Conservation (phyloP, 2,797 vertebrate species). For the Erethizon dorsatum region DNA sequence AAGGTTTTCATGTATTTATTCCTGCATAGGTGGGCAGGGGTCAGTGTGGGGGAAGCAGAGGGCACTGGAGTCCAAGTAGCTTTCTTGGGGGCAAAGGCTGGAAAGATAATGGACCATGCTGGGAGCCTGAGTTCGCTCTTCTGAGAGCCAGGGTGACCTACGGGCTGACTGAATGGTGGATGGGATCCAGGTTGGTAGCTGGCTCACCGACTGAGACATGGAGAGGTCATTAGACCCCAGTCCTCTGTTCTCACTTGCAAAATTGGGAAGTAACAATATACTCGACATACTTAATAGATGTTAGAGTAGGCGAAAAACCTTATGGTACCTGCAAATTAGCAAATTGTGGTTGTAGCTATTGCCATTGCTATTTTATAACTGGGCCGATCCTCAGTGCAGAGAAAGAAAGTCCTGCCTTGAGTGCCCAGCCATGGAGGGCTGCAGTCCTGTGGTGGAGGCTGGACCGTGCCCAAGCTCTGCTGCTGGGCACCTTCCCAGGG, state of each 20-base stretch:
- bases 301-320: not conserved
- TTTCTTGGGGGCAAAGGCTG: not conserved
- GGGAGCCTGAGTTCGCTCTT: not conserved
- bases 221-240: not conserved
- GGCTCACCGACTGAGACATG: not conserved
- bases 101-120: not conserved
- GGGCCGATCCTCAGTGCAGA: not conserved
- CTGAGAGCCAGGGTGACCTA: not conserved
- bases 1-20: not conserved
- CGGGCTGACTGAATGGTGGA: not conserved
- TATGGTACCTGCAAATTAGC: not conserved
- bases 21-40: not conserved
- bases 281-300: too few relatives aligned
- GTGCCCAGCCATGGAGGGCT: not conserved
- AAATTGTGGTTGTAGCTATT: conserved; percentile 5
- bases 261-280: not conserved
- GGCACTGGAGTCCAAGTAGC: not conserved
- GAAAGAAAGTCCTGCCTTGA: not conserved
- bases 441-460: not conserved
- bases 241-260: not conserved
- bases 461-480: not conserved
- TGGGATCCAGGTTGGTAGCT: not conserved
- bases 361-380: not conserved
- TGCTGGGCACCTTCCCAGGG: not conserved
- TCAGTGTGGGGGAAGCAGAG: not conserved